Percentiles rank a stretch among this genome's conserved stretches.
These are phyloP conservation scores for Rynchops niger DNA, from an alignment of 2,113 vertebrate genomes.

Conservation along the genomic window DNA sequence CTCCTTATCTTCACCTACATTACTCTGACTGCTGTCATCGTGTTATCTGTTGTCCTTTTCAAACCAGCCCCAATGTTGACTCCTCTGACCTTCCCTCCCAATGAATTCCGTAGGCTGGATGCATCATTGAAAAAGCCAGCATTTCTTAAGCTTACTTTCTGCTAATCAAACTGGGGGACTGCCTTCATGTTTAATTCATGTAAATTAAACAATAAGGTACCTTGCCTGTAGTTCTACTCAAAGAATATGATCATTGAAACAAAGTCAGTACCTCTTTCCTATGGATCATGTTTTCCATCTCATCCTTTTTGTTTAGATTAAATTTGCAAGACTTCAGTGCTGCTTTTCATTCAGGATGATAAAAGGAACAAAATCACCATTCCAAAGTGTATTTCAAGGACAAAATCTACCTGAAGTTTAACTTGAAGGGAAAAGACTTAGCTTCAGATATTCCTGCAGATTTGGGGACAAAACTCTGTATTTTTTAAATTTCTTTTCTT, in stretches of 20 bases:
- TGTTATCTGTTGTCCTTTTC: not conserved
- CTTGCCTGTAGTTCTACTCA: fast-evolving
- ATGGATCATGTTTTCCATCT: not conserved
- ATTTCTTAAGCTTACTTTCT: not conserved
- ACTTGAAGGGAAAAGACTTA: not conserved
- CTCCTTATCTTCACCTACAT: not conserved
- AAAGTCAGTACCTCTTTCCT: not conserved
- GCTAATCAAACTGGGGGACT: not conserved
- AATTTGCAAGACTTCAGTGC: not conserved
- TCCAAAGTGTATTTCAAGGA: not conserved
- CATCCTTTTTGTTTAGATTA: not conserved
- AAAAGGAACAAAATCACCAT: not conserved
- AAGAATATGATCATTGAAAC: not conserved
- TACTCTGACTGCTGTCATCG: not conserved
- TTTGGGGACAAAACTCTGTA: fast-evolving
- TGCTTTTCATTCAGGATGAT: not conserved
- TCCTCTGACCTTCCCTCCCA: not conserved
- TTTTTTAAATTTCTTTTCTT: not conserved
- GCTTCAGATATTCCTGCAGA: not conserved
- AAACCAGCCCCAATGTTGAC: not conserved
- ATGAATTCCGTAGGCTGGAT: not conserved
- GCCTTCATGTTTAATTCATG: not conserved
- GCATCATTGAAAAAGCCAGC: not conserved
- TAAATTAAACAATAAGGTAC: fast-evolving
- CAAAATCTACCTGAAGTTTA: not conserved